A percentile compares a stretch with the other conserved stretches of the same genome.
Conservation (phyloP, 2,797 vertebrate species). For the Luscinia megarhynchos region DNA sequence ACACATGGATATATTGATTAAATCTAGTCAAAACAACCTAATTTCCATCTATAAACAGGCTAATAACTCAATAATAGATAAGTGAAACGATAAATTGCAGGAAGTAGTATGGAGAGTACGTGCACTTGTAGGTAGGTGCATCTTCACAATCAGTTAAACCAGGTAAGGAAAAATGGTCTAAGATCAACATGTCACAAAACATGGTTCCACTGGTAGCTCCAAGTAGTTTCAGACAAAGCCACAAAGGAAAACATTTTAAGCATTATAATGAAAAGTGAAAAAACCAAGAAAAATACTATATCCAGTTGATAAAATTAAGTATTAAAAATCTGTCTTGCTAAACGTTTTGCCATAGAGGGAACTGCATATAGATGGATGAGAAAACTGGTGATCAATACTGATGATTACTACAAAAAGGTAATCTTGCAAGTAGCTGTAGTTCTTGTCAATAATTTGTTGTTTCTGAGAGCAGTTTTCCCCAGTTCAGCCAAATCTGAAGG, state of each 20-base stretch:
- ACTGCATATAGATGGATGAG: background rate
- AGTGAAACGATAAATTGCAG: background rate
- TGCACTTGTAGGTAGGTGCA: background rate
- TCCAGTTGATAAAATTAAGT: background rate
- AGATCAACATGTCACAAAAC: background rate
- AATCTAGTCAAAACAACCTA: background rate
- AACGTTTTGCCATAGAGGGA: background rate
- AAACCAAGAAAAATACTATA: background rate
- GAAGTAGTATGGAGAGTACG: background rate
- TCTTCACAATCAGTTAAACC: background rate
- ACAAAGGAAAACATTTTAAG: background rate
- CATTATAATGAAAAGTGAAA: background rate
- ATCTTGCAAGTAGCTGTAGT: background rate
- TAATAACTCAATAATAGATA: background rate
- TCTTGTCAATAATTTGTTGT: background rate
- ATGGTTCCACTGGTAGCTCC: background rate
- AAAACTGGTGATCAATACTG: background rate
- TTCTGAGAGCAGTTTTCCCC: background rate
- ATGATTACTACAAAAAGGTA: background rate
- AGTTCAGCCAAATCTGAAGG: background rate
- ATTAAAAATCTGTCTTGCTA: background rate
- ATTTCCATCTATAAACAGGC: background rate
- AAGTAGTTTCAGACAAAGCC: background rate
- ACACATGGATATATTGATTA: background rate
- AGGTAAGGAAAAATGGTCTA: background rate